Evolutionary conservation across 2,113 vertebrate genomes (phyloP).

Genomic region (Thymallus thymallus): DNA sequence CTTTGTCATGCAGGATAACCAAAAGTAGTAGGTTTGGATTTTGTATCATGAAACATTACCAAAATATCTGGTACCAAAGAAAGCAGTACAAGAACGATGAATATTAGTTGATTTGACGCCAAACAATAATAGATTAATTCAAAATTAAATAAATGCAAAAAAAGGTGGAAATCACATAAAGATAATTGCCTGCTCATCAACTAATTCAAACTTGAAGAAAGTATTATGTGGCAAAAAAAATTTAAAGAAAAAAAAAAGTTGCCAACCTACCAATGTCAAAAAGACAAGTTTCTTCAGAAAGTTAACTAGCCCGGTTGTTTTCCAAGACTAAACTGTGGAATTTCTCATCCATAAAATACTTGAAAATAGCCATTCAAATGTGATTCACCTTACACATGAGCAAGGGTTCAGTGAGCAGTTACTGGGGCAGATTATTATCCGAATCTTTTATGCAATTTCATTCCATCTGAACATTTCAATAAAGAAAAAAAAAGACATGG

Average conservation of each 20-base stretch:
- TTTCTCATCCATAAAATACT: neutral
- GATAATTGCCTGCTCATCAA: neutral
- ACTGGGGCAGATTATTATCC: conserved; percentile 54
- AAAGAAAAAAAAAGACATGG: conserved; percentile 28
- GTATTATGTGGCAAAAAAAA: neutral
- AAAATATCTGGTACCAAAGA: neutral
- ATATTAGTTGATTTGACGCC: too few species aligned
- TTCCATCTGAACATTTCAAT: neutral
- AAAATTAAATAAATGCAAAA: neutral
- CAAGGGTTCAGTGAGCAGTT: conserved; percentile 56
- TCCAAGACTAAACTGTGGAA: neutral
- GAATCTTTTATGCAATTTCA: conserved; percentile 26
- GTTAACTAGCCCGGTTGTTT: neutral
- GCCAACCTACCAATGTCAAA: neutral
- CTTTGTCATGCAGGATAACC: neutral
- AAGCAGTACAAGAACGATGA: neutral
- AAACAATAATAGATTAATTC: neutral
- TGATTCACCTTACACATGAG: conserved; percentile 31
- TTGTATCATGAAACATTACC: too few species aligned
- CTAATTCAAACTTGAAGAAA: neutral
- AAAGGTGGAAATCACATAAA: too few species aligned
- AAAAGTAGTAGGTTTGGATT: conserved; percentile 6
- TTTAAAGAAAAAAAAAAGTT: neutral
- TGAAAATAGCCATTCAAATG: conserved; percentile 18
- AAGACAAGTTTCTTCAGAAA: neutral